These are phyloP conservation scores for Aulostomus chinensis DNA, from an alignment of 2,797 vertebrate genomes.

Conservation along the genomic window DNA sequence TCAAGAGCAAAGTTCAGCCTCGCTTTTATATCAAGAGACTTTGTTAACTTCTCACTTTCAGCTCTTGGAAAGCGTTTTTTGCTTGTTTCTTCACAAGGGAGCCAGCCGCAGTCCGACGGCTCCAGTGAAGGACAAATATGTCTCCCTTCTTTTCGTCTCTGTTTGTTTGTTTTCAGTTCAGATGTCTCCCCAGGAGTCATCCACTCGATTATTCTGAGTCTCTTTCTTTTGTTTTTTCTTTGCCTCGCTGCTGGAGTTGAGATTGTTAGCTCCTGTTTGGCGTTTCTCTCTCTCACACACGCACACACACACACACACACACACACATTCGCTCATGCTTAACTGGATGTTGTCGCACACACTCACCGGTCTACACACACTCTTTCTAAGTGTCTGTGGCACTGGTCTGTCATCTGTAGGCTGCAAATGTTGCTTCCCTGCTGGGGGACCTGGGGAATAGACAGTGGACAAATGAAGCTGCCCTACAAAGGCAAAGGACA, in stretches of 20 bases:
- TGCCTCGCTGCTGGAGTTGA: slow-evolving; percentile 47
- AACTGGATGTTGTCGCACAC: slow-evolving; percentile 22
- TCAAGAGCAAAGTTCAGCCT: slow-evolving; percentile 22
- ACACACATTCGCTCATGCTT: slow-evolving; percentile 10
- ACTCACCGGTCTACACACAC: slow-evolving; percentile 11
- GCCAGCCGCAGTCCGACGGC: slow-evolving; percentile 17
- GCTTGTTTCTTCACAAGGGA: slow-evolving; percentile 31
- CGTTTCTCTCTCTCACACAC: slow-evolving; percentile 4
- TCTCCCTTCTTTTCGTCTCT: slow-evolving; percentile 16
- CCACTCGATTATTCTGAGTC: slow-evolving; percentile 53
- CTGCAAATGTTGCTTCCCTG: slow-evolving; percentile 60
- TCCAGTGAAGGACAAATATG: slow-evolving; percentile 45
- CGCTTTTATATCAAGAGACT: slow-evolving; percentile 4
- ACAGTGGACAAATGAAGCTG: slow-evolving; percentile 70
- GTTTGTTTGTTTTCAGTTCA: slow-evolving; percentile 60
- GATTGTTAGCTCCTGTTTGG: slow-evolving; percentile 55
- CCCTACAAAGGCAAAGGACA: slow-evolving; percentile 73
- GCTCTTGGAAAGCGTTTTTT: slow-evolving; percentile 16
- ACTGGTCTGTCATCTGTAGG: slow-evolving; percentile 66
- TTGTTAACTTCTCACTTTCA: slow-evolving; percentile 24
- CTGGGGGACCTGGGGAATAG: slow-evolving; percentile 59
- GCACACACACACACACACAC: not conserved
- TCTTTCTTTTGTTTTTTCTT: slow-evolving; percentile 4
- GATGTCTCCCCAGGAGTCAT: slow-evolving; percentile 53
- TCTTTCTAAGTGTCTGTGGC: slow-evolving; percentile 51